Percentiles rank a stretch among this genome's conserved stretches.
Evolutionary conservation across 1,140 invertebrate species (phyloP).

Genomic region (Whitmania pigra): DNA sequence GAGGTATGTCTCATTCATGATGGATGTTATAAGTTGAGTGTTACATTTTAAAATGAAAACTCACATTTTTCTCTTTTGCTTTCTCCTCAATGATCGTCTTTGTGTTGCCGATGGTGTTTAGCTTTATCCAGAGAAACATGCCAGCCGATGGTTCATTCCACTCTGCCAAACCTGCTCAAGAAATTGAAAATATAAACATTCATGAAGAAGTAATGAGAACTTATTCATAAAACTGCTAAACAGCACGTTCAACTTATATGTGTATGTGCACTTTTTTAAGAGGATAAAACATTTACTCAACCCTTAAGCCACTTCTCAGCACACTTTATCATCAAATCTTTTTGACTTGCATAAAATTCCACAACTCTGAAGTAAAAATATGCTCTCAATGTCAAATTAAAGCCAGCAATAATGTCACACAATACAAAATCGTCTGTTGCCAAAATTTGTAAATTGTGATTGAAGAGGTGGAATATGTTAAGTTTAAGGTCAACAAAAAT

Average conservation of each 20-base stretch:
- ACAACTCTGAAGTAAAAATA: conserved; percentile 40
- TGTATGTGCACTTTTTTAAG: too few relatives aligned
- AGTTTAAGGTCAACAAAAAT: too few relatives aligned
- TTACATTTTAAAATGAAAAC: conserved; percentile 35
- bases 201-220: neutral
- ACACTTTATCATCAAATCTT: conserved; percentile 51
- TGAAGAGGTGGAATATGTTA: too few relatives aligned
- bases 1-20: too few relatives aligned
- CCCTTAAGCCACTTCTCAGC: conserved; percentile 53
- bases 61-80: conserved; percentile 45
- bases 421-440: too few relatives aligned
- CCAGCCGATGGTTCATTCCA: conserved; percentile 56
- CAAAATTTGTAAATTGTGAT: too few relatives aligned
- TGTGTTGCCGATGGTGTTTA: conserved; percentile 54
- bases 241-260: neutral
- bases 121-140: conserved; percentile 65
- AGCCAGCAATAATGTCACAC: neutral
- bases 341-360: conserved; percentile 52
- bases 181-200: neutral
- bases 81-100: conserved; percentile 58
- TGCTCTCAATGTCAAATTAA: neutral
- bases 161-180: conserved; percentile 48
- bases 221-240: neutral
- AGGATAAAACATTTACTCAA: conserved; percentile 26
- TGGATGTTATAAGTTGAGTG: conserved; percentile 28